Evolutionary conservation across 2,888 invertebrate genomes (phyloP).

Genomic region (Cheilosia vernalis): DNA sequence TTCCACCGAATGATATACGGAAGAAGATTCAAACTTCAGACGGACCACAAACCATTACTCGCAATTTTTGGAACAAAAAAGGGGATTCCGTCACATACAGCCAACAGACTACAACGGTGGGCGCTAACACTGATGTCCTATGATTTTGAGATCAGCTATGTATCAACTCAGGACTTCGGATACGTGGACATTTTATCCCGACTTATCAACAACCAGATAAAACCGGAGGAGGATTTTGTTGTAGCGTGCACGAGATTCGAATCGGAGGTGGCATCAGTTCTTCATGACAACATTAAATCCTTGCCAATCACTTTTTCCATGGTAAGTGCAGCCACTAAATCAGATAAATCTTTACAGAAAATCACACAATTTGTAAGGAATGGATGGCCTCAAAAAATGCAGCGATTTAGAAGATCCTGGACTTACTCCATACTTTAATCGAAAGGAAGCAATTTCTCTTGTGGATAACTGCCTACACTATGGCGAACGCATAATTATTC

Average conservation of each 20-base stretch:
- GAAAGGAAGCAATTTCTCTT: slow-evolving; percentile 6
- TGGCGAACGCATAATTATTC: slow-evolving; percentile 13
- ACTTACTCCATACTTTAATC: background rate
- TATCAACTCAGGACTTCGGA: slow-evolving; percentile 53
- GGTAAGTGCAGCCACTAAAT: no score
- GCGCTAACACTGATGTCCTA: slow-evolving; percentile 71
- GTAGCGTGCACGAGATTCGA: slow-evolving; percentile 10
- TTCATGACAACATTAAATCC: slow-evolving; percentile 1
- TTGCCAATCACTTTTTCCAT: background rate
- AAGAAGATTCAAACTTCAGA: slow-evolving; percentile 54
- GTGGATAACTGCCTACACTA: slow-evolving; percentile 10
- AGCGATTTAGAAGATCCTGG: no score
- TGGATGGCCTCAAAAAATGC: background rate
- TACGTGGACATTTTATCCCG: slow-evolving; percentile 63
- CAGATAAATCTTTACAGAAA: background rate
- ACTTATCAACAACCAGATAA: slow-evolving; percentile 36
- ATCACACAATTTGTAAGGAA: background rate
- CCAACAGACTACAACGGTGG: slow-evolving; percentile 77
- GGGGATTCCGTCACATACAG: slow-evolving; percentile 75
- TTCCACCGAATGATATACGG: slow-evolving; percentile 24
- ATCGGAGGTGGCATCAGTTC: background rate
- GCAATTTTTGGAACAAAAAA: slow-evolving; percentile 78
- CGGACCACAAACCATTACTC: slow-evolving; percentile 81
- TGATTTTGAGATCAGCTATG: slow-evolving; percentile 12
- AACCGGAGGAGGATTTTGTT: slow-evolving; percentile 31